A percentile compares a stretch with the other conserved stretches of the same genome.
Conservation (phyloP, 1,140 invertebrate species). For the Drosophila santomea region DNA sequence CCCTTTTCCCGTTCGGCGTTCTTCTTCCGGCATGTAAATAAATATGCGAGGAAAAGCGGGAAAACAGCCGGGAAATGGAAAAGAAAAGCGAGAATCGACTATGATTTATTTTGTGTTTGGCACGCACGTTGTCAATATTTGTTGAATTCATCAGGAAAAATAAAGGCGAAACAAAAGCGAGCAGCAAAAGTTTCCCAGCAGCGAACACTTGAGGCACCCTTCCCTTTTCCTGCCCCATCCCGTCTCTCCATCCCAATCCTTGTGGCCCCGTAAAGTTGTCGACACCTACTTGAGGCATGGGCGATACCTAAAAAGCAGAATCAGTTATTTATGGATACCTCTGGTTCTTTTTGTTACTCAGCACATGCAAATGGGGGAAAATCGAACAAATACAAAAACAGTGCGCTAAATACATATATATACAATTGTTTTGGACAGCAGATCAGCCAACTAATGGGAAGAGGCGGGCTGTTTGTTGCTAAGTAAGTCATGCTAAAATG, state of each 20-base stretch:
- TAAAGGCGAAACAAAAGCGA: constrained; percentile 40
- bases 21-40: constrained; percentile 83
- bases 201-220: constrained; percentile 38
- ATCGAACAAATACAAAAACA: constrained; percentile 41
- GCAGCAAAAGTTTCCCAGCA: constrained; percentile 16
- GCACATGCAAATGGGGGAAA: constrained; percentile 18
- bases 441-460: constrained; percentile 37
- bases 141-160: constrained; percentile 74
- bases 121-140: constrained; percentile 81
- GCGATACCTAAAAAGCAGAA: constrained; percentile 67
- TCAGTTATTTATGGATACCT: constrained; percentile 75
- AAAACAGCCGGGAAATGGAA: constrained; percentile 51
- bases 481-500: constrained; percentile 29
- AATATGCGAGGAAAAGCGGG: constrained; percentile 65
- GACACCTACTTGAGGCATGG: constrained; percentile 59
- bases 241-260: constrained; percentile 2
- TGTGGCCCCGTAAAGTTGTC: constrained; percentile 67
- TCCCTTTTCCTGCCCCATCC: no score
- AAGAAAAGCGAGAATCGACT: constrained; percentile 72
- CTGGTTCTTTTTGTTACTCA: constrained; percentile 29
- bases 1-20: constrained; percentile 53
- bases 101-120: constrained; percentile 81
- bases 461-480: background rate
- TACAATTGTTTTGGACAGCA: constrained; percentile 49
- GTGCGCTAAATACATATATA: constrained; percentile 74